Conservation (phyloP, 1,140 invertebrate genomes). For the Harpegnathos saltator region DNA sequence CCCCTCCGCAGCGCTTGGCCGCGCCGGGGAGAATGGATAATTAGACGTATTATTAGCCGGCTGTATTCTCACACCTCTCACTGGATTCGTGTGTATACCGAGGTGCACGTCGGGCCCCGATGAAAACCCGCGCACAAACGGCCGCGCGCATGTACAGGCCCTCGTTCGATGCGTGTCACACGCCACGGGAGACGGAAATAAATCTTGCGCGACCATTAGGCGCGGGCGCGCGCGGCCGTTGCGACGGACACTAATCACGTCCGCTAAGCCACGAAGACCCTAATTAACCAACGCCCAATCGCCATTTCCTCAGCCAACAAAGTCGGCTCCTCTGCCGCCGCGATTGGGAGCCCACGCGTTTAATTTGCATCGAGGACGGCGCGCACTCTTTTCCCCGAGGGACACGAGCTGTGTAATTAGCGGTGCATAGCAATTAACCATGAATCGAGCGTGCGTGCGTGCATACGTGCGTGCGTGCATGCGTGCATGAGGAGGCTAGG, state of each 20-base stretch:
- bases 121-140: conserved; percentile 45
- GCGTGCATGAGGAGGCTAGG: conserved; percentile 1
- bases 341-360: conserved; percentile 65
- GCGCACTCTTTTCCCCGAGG: conserved; percentile 63
- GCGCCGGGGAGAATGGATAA: no score
- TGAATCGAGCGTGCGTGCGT: conserved; percentile 51
- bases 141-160: not conserved
- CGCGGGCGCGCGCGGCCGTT: no score
- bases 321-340: conserved; percentile 47
- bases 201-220: conserved; percentile 51
- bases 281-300: conserved; percentile 73
- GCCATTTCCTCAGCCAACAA: conserved; percentile 54
- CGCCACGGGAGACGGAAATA: conserved; percentile 46
- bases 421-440: conserved; percentile 73
- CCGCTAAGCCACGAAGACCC: conserved; percentile 49
- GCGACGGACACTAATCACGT: conserved; percentile 61
- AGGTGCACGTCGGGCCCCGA: conserved; percentile 10
- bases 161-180: conserved; percentile 38
- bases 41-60: no score
- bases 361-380: conserved; percentile 72
- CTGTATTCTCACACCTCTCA: not conserved
- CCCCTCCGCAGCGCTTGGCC: no score
- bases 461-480: not conserved
- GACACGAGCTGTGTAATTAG: conserved; percentile 73
- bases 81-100: not conserved